Conservation (phyloP, 1,140 invertebrate genomes). For the Plectus sambesii region DNA sequence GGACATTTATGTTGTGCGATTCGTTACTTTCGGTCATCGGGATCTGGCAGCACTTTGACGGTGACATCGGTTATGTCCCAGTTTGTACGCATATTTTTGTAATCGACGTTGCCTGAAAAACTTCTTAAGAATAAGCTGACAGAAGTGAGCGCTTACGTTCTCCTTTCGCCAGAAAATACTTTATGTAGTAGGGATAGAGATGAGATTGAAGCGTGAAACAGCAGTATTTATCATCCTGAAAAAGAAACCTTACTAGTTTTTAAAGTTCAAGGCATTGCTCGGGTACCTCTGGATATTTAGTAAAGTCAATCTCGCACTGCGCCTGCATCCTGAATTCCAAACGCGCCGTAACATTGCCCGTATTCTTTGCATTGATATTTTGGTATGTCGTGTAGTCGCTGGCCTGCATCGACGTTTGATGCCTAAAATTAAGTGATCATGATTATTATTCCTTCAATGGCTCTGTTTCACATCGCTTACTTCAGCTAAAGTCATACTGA, state of each 20-base stretch:
- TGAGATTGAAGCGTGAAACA: constrained; percentile 25
- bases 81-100: constrained; percentile 19
- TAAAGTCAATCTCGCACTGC: constrained; percentile 24
- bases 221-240: constrained; percentile 27
- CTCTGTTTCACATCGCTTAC: too few species aligned
- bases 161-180: constrained; percentile 22
- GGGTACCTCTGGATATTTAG: constrained; percentile 29
- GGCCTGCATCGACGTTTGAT: constrained; percentile 22
- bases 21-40: constrained; percentile 20
- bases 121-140: background rate
- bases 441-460: too few species aligned
- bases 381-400: constrained; percentile 24
- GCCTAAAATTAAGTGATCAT: constrained; percentile 17
- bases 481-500: too few species aligned
- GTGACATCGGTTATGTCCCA: constrained; percentile 24
- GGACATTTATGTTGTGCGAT: background rate
- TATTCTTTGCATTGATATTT: constrained; percentile 23
- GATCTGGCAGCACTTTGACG: constrained; percentile 16
- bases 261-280: too few species aligned
- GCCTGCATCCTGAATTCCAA: constrained; percentile 27
- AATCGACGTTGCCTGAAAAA: constrained; percentile 15
- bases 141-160: constrained; percentile 17
- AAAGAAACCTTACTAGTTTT: constrained; percentile 1
- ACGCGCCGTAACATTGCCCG: constrained; percentile 23
- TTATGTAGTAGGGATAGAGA: constrained; percentile 25